A percentile compares a stretch with the other conserved stretches of the same genome.
Evolutionary conservation across 2,888 invertebrate genomes (phyloP).

Genomic region (Eutolmus rufibarbis): DNA sequence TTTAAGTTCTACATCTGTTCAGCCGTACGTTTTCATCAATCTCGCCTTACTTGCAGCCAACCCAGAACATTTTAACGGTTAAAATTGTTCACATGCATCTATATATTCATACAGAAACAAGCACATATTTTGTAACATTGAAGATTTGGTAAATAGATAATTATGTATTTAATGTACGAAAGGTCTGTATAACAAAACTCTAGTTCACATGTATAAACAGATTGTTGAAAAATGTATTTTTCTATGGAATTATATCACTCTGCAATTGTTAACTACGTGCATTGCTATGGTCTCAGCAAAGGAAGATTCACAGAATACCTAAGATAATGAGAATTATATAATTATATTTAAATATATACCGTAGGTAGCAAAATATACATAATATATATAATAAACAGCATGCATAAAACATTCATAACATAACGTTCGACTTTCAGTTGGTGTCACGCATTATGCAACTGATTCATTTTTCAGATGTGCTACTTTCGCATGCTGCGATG

Average conservation of each 20-base stretch:
- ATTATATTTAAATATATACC: neutral
- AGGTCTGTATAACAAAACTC: neutral
- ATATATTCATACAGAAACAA: neutral
- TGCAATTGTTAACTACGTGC: slow-evolving; percentile 31
- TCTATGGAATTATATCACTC: slow-evolving; percentile 21
- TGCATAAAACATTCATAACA: neutral
- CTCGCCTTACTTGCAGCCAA: neutral
- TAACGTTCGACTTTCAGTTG: neutral
- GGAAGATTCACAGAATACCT: slow-evolving; percentile 5
- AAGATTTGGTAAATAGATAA: slow-evolving; percentile 11
- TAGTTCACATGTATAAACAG: slow-evolving; percentile 13
- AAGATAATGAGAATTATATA: slow-evolving; percentile 30
- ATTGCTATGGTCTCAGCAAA: slow-evolving; percentile 11
- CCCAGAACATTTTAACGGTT: neutral
- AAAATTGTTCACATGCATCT: neutral
- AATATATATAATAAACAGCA: neutral
- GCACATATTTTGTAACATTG: slow-evolving; percentile 11
- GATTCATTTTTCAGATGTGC: neutral
- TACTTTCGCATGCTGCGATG: neutral
- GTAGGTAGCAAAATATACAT: slow-evolving; percentile 38
- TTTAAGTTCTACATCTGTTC: neutral
- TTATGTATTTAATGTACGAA: slow-evolving; percentile 3
- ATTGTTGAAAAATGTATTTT: slow-evolving; percentile 30
- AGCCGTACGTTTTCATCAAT: neutral
- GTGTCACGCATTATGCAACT: neutral